Evolutionary conservation across 2,113 vertebrate species (phyloP).

Genomic region (Coregonus clupeaformis): DNA sequence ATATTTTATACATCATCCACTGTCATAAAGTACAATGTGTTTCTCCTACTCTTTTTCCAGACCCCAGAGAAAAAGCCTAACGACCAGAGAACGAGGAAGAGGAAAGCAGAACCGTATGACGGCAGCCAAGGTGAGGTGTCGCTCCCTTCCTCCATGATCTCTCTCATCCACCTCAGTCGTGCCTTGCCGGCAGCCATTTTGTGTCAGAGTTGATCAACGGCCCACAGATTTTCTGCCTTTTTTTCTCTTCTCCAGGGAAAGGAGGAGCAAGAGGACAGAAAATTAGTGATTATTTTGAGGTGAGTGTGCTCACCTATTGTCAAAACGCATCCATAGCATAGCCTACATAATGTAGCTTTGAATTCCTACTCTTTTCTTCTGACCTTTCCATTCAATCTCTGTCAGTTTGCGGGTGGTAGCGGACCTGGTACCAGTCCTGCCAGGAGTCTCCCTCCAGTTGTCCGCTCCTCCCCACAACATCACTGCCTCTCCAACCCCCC

Average conservation of each 20-base stretch:
- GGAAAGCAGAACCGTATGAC: slow-evolving; percentile 95
- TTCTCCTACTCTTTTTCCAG: slow-evolving; percentile 64
- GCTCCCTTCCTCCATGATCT: neutral
- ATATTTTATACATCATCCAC: no score
- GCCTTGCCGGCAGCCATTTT: no score
- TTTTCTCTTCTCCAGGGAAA: slow-evolving; percentile 80
- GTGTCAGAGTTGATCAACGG: neutral
- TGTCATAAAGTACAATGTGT: neutral
- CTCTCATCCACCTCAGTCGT: neutral
- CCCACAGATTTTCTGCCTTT: neutral
- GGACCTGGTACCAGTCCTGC: slow-evolving; percentile 97
- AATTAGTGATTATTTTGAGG: slow-evolving; percentile 99
- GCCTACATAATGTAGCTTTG: no score
- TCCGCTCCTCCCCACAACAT: slow-evolving; percentile 96
- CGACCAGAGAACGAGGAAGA: slow-evolving; percentile 94
- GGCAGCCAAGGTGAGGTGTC: slow-evolving; percentile 84
- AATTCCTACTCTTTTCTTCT: neutral
- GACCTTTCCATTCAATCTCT: slow-evolving; percentile 49
- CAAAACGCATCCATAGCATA: no score
- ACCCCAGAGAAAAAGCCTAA: slow-evolving; percentile 97
- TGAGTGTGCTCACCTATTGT: slow-evolving; percentile 66
- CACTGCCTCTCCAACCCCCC: slow-evolving; percentile 98
- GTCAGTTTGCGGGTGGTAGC: slow-evolving; percentile 97
- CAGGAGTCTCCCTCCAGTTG: slow-evolving; percentile 92
- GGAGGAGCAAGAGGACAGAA: slow-evolving; percentile 90